Conservation (phyloP, 2,113 vertebrate genomes). For the Silurus asotus region DNA sequence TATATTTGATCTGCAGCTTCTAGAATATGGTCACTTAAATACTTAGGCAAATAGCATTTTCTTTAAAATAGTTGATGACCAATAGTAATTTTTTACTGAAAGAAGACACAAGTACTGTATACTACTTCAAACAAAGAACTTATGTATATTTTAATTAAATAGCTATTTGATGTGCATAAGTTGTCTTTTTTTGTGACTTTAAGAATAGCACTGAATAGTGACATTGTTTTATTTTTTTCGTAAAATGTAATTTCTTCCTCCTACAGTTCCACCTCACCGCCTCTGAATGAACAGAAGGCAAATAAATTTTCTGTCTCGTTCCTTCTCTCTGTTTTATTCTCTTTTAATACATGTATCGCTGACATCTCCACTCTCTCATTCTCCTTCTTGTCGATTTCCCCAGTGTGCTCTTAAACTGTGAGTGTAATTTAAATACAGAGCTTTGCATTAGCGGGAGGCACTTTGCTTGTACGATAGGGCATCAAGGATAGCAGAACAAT, state of each 20-base stretch:
- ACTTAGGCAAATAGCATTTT: too few species aligned
- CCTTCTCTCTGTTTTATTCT: constrained; percentile 44
- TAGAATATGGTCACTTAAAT: too few species aligned
- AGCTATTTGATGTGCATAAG: constrained; percentile 33
- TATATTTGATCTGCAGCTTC: too few species aligned
- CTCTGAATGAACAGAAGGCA: constrained; percentile 22
- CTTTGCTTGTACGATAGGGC: constrained; percentile 51
- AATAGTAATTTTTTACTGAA: too few species aligned
- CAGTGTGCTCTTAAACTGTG: constrained; percentile 72
- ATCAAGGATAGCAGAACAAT: constrained; percentile 53
- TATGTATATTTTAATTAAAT: constrained; percentile 33
- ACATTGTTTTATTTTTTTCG: constrained; percentile 49
- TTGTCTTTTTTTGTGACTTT: constrained; percentile 44
- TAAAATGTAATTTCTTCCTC: constrained; percentile 42
- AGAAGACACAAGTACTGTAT: neutral
- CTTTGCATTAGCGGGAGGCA: constrained; percentile 57
- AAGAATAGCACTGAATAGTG: constrained; percentile 39
- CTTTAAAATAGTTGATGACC: too few species aligned
- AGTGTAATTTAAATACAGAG: constrained; percentile 70
- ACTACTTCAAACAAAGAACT: neutral
- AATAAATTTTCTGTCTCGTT: constrained; percentile 47
- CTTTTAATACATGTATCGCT: constrained; percentile 53
- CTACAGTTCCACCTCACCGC: constrained; percentile 51
- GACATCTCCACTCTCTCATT: constrained; percentile 46
- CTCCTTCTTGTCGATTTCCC: constrained; percentile 61